Percentiles rank a stretch among this genome's conserved stretches.
Conservation (phyloP, 1,140 invertebrate genomes). For the Bombus vancouverensis region DNA sequence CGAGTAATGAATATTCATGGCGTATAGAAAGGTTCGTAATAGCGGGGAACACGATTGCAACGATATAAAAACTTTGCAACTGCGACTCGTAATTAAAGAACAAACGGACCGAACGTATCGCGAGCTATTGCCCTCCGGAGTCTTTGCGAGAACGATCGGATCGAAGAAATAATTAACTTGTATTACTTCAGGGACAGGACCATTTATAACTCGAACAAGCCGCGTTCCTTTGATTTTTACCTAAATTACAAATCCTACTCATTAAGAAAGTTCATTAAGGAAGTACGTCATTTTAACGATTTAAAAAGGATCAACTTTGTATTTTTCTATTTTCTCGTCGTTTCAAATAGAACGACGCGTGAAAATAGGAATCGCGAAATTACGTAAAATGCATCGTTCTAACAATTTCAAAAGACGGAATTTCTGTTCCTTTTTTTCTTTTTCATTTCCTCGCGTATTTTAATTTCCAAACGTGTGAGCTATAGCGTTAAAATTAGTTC, state of each 20-base stretch:
- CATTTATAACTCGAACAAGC: background rate
- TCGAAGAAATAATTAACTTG: constrained; percentile 14
- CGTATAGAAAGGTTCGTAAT: no score
- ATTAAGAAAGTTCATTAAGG: no score
- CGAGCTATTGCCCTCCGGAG: background rate
- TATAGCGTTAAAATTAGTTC: background rate
- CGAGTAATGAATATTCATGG: no score
- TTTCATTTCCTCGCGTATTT: background rate
- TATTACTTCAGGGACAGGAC: background rate
- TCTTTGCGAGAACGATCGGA: background rate
- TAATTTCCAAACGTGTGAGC: background rate
- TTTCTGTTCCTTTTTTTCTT: no score
- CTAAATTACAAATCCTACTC: background rate
- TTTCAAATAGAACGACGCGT: no score
- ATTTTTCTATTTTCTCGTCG: no score
- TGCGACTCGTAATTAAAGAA: constrained; percentile 3
- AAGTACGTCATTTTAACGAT: no score
- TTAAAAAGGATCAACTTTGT: no score
- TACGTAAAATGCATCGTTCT: no score
- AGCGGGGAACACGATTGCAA: background rate
- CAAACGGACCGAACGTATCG: background rate
- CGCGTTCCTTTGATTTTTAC: background rate
- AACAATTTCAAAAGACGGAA: no score
- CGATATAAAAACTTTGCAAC: no score
- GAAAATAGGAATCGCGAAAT: no score